Evolutionary conservation across 1,140 invertebrate species (phyloP), one percentile per base, ranked within the genome.

Genomic region (Potamilus streckersoni): DNA sequence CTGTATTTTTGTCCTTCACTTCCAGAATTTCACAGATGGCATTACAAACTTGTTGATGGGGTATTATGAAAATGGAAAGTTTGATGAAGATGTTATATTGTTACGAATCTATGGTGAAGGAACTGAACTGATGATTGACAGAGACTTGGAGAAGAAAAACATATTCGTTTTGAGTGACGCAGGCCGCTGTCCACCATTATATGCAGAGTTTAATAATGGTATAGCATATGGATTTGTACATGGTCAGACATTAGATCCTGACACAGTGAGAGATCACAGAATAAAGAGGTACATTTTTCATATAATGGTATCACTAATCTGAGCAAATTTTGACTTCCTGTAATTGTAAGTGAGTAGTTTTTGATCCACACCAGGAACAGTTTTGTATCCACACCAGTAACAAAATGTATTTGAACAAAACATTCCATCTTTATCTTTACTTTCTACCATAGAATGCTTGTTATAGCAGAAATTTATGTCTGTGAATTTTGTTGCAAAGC

Each of bases 41-140:
- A 97, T 98, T 70, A 97, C 97, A 67, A 99, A 99, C 91, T 96
- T 95, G 89, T 92, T 99, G 76, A 91, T 98, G 65, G 95, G 95
- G 49, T 95, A 96, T 82, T 95, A 92, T 76, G 79, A 90, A 55
- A 87, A 91, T 81, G 87, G 91, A 80, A 91, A 94, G 83, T 80
- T 76, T 49, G 66, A 71, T 14, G 83, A 90, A 72, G 93, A 96
- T 82, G 93, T 96, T 84, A 92, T 98, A 0, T 91, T 99, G 5
- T 92, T 98, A 19, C 92, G 97, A 81, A 93, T 99, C 78, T 99
- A 98, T 92, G 97, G 97, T 14, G 93, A 95, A 78, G 97, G 97
- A 88, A 98, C 97, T 1, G 96, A 98, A 89, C 90, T 96, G 76
- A 92, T 99, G 73, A 98, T 99, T 85, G 95, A 99, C 91, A 92